These are phyloP conservation scores for Tupaia chinensis DNA, from an alignment of 2,113 vertebrate genomes.

Conservation along the genomic window DNA sequence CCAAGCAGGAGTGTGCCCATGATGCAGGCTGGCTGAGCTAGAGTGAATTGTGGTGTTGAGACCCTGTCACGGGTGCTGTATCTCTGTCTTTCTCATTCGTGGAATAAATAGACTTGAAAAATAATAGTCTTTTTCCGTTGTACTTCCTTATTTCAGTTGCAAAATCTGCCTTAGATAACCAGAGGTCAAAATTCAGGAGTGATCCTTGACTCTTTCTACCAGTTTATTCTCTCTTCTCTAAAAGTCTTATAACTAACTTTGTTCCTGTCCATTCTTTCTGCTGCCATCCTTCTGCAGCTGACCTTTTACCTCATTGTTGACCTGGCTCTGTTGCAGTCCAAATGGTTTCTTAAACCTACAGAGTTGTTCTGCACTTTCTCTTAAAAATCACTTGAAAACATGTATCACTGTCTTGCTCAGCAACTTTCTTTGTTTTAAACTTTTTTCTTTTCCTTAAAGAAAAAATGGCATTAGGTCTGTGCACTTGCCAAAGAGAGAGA, in stretches of 20 bases:
- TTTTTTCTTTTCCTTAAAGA: not conserved
- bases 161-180: not conserved
- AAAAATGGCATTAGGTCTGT: too few relatives aligned
- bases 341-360: not conserved
- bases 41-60: too few relatives aligned
- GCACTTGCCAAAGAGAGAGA: too few relatives aligned
- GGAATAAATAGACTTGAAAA: not conserved
- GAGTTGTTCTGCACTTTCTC: not conserved
- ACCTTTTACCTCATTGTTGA: not conserved
- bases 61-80: too few relatives aligned
- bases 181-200: constrained; percentile 26
- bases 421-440: not conserved
- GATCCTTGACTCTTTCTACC: not conserved
- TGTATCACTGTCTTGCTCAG: not conserved
- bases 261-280: not conserved
- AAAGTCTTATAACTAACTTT: constrained; percentile 7
- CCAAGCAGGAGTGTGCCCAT: too few relatives aligned
- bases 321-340: not conserved
- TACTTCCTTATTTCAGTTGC: constrained; percentile 38
- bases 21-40: too few relatives aligned
- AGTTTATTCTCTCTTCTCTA: not conserved
- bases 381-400: constrained; percentile 12
- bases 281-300: not conserved
- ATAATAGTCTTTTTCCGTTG: not conserved
- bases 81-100: too few relatives aligned